phyloP scores from a whole-genome alignment of 2,888 invertebrate genomes.

The Gortyna flavago region DNA sequence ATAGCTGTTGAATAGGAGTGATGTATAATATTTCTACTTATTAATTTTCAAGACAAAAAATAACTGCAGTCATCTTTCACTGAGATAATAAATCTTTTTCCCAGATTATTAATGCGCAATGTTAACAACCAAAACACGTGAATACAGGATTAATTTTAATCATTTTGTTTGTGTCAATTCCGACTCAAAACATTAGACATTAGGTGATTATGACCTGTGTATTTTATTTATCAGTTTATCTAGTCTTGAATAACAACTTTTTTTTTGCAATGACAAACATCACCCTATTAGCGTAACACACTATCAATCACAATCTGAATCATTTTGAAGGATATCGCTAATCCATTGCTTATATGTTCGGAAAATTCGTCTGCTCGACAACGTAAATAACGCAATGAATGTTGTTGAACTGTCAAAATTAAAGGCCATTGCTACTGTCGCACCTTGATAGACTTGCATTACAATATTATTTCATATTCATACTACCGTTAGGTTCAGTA shows the following conservation, averaged over 20 bases:
- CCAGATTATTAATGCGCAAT: background rate
- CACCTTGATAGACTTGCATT: constrained; percentile 30
- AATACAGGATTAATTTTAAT: constrained; percentile 24
- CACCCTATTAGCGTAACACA: background rate
- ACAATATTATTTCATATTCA: constrained; percentile 41
- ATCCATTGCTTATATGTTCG: background rate
- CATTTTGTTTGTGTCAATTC: constrained; percentile 30
- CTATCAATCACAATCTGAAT: background rate
- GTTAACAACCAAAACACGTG: background rate
- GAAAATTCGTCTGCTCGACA: background rate
- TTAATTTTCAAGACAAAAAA: background rate
- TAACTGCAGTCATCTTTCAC: background rate
- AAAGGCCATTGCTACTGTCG: background rate
- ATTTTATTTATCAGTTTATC: constrained; percentile 30
- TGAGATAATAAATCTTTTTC: background rate
- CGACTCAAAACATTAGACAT: background rate
- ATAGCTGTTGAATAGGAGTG: too few species aligned
- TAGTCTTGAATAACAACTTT: constrained; percentile 17
- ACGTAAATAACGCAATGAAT: background rate
- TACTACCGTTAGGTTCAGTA: constrained; percentile 1
- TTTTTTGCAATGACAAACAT: constrained; percentile 19
- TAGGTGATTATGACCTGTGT: constrained; percentile 14
- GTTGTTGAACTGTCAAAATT: background rate
- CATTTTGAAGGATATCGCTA: background rate
- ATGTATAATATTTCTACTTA: background rate